phyloP scores from a whole-genome alignment of 2,113 vertebrate species.

The Mormyrus lacerda region DNA sequence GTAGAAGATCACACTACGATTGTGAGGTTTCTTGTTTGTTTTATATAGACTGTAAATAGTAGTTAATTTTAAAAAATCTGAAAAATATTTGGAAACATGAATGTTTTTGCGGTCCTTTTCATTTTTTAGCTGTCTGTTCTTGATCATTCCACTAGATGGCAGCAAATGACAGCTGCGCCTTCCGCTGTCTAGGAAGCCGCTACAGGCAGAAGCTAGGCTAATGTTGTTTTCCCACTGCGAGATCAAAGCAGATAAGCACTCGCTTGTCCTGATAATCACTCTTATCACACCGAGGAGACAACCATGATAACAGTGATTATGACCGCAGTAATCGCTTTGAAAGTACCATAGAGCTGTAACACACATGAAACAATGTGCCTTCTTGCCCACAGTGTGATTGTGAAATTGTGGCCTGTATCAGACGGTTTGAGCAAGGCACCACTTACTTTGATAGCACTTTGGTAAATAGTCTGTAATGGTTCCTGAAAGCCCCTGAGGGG shows the following conservation, averaged over 20 bases:
- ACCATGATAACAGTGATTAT: conserved; percentile 50
- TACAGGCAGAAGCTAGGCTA: conserved; percentile 35
- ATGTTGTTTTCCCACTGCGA: conserved; percentile 46
- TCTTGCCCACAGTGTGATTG: conserved; percentile 38
- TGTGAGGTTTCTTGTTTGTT: not conserved
- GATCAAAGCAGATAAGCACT: conserved; percentile 52
- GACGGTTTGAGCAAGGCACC: conserved; percentile 37
- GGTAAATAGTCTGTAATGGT: not conserved
- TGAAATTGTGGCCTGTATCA: conserved; percentile 38
- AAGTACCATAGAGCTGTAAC: conserved; percentile 45
- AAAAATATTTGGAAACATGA: not conserved
- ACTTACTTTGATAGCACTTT: not conserved
- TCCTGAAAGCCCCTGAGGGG: not conserved
- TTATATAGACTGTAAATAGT: not conserved
- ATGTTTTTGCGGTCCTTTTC: not conserved
- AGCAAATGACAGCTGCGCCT: conserved; percentile 65
- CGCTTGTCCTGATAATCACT: conserved; percentile 50
- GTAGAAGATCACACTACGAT: not conserved
- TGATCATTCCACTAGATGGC: conserved; percentile 60
- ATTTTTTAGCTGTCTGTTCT: not conserved
- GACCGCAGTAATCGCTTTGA: conserved; percentile 50
- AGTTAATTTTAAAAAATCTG: not conserved
- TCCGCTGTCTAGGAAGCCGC: conserved; percentile 18
- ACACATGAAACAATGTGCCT: conserved; percentile 44
- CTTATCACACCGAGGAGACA: conserved; percentile 52